Conservation (phyloP, 2,888 invertebrate species). For the Synanthedon formicaeformis region DNA sequence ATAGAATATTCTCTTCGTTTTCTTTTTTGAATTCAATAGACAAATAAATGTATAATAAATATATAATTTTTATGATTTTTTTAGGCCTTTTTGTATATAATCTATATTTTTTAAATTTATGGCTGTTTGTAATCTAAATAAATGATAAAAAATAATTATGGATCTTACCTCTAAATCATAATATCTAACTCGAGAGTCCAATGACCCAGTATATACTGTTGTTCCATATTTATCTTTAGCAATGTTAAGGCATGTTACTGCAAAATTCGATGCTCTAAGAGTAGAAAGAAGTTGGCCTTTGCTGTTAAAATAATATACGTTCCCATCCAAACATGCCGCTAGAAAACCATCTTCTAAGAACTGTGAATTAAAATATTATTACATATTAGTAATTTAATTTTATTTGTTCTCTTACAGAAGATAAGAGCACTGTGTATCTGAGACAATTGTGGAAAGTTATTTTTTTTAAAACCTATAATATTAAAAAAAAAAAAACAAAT, state of each 20-base stretch:
- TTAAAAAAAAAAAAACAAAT: too few species aligned
- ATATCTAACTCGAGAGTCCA: slow-evolving; percentile 72
- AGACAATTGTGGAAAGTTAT: too few species aligned
- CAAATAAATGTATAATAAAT: too few species aligned
- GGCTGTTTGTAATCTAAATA: too few species aligned
- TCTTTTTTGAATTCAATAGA: too few species aligned
- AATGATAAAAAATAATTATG: too few species aligned
- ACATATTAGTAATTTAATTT: slow-evolving; percentile 1
- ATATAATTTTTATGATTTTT: too few species aligned
- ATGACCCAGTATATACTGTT: slow-evolving; percentile 72
- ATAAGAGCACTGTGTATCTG: too few species aligned
- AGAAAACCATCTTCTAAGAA: slow-evolving; percentile 71
- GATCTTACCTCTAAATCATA: slow-evolving; percentile 67
- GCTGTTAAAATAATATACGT: slow-evolving; percentile 71
- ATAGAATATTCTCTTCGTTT: too few species aligned
- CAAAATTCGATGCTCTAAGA: slow-evolving; percentile 69
- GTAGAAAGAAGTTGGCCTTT: slow-evolving; percentile 66
- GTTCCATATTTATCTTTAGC: slow-evolving; percentile 57
- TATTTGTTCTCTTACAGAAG: not conserved
- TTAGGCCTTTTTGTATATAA: too few species aligned
- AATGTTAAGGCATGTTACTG: slow-evolving; percentile 73
- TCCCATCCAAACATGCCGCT: slow-evolving; percentile 74
- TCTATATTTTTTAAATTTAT: too few species aligned
- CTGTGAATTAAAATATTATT: slow-evolving; percentile 42
- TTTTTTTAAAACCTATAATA: too few species aligned